These are phyloP conservation scores for Synanthedon andrenaeformis DNA, from an alignment of 2,888 invertebrate species.

Conservation along the genomic window DNA sequence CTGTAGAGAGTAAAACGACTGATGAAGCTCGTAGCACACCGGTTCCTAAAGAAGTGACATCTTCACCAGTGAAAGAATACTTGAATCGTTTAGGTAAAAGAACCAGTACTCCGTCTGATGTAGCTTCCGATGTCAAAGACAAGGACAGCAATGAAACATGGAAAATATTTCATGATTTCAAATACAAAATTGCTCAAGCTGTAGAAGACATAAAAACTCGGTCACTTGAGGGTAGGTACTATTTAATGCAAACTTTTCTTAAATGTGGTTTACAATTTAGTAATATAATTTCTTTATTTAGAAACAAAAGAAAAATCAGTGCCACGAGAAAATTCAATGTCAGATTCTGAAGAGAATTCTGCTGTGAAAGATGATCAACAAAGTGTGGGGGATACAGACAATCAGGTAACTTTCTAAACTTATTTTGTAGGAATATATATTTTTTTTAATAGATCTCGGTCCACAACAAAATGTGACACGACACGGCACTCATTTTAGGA, in stretches of 20 bases:
- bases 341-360: slow-evolving; percentile 73
- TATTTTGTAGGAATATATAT: background rate
- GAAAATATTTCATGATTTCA: slow-evolving; percentile 79
- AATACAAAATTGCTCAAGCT: slow-evolving; percentile 80
- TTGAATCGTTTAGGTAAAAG: slow-evolving; percentile 72
- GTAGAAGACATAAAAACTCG: slow-evolving; percentile 82
- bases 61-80: slow-evolving; percentile 70
- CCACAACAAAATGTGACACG: too few relatives aligned
- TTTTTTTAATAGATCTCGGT: too few relatives aligned
- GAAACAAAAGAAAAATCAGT: slow-evolving; percentile 57
- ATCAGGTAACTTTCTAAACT: slow-evolving; percentile 35
- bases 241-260: too few relatives aligned
- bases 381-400: slow-evolving; percentile 64
- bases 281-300: slow-evolving; percentile 11
- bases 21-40: slow-evolving; percentile 29
- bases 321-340: slow-evolving; percentile 74
- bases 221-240: slow-evolving; percentile 64
- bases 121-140: slow-evolving; percentile 48
- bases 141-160: slow-evolving; percentile 72
- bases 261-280: too few relatives aligned
- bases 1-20: slow-evolving; percentile 24
- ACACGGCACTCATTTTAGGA: background rate
- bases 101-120: slow-evolving; percentile 74
- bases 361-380: slow-evolving; percentile 58
- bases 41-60: slow-evolving; percentile 43